phyloP scores from a whole-genome alignment of 2,797 vertebrate genomes.

The Sebastes diploproa region DNA sequence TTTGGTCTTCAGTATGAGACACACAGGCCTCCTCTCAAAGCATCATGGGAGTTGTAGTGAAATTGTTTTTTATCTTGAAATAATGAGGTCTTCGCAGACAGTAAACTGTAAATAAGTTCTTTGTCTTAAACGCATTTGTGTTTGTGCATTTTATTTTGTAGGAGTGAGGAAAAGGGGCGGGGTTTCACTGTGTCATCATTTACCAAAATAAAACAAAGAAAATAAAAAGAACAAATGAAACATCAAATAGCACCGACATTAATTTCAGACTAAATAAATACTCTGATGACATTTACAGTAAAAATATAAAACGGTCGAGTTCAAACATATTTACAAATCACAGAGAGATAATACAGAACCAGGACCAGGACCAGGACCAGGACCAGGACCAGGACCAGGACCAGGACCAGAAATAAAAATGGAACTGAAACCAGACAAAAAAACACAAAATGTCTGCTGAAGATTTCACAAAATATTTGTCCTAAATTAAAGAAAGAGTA shows the following conservation, averaged over 20 bases:
- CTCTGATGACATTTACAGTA: slow-evolving; percentile 77
- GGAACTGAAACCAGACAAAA: neutral
- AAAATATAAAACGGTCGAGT: slow-evolving; percentile 72
- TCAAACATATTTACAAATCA: slow-evolving; percentile 80
- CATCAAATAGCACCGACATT: slow-evolving; percentile 75
- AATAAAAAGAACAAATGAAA: slow-evolving; percentile 41
- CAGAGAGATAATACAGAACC: slow-evolving; percentile 26
- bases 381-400: no score
- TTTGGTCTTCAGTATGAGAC: neutral
- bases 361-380: neutral
- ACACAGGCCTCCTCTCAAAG: neutral
- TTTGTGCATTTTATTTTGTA: slow-evolving; percentile 7
- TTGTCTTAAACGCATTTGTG: neutral
- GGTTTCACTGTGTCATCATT: slow-evolving; percentile 22
- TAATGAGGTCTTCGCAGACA: neutral
- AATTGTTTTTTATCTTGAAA: neutral
- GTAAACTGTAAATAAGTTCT: neutral
- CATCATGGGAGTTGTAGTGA: slow-evolving; percentile 31
- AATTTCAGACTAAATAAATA: slow-evolving; percentile 81
- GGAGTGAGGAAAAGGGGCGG: slow-evolving; percentile 1
- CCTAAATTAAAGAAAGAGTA: neutral
- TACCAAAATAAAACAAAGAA: slow-evolving; percentile 54
- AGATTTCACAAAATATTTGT: neutral
- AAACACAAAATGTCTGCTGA: neutral
- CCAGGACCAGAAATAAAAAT: neutral